These are phyloP conservation scores for Molothrus aeneus DNA, from an alignment of 2,797 vertebrate species.

Conservation along the genomic window DNA sequence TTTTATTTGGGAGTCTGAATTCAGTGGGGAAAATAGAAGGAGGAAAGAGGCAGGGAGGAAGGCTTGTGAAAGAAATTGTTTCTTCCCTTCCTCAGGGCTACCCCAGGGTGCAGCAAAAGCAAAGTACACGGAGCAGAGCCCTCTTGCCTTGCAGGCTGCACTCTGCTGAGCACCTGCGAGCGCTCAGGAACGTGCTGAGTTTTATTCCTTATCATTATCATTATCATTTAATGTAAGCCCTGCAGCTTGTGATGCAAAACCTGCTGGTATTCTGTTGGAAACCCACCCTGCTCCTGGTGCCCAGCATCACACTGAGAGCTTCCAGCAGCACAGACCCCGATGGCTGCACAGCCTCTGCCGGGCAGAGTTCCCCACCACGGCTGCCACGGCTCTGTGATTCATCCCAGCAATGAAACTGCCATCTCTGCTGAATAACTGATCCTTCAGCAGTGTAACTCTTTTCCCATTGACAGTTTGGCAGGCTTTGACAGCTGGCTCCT, in stretches of 20 bases:
- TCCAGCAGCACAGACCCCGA: background rate
- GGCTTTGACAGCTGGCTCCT: background rate
- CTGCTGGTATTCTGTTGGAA: background rate
- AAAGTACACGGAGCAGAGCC: background rate
- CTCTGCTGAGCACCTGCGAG: background rate
- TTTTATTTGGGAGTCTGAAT: background rate
- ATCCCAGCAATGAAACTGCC: constrained; percentile 34
- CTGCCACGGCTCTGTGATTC: background rate
- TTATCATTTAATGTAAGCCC: constrained; percentile 1
- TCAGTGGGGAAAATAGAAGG: background rate
- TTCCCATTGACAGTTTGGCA: constrained; percentile 23
- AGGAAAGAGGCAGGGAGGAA: background rate
- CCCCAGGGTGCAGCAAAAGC: background rate
- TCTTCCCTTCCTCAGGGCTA: background rate
- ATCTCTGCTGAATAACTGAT: background rate
- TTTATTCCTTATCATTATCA: background rate
- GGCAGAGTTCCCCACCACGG: background rate
- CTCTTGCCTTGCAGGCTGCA: background rate
- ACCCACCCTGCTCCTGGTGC: background rate
- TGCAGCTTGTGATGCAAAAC: background rate
- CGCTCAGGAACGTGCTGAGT: background rate
- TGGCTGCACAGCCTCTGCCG: background rate
- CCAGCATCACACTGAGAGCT: rapidly evolving
- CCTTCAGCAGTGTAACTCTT: constrained; percentile 4
- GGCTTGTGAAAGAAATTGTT: background rate